These are phyloP conservation scores for Habrosyne pyritoides DNA, from an alignment of 2,888 invertebrate genomes.

Conservation along the genomic window DNA sequence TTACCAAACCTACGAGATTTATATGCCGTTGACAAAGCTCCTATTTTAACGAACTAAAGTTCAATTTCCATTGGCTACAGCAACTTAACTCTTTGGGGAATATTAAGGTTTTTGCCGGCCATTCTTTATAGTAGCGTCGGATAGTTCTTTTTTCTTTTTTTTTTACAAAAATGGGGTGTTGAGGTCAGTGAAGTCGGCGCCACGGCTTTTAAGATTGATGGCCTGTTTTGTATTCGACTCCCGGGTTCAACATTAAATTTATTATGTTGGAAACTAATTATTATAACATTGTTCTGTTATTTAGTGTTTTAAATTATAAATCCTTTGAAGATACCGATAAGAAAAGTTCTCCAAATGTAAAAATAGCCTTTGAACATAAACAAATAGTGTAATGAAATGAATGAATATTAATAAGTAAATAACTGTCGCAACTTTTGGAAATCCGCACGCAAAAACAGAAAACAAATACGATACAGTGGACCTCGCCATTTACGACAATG, in stretches of 20 bases:
- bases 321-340: no score
- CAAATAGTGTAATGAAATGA: constrained; percentile 13
- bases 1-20: constrained; percentile 57
- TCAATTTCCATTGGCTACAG: constrained; percentile 27
- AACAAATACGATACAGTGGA: constrained; percentile 43
- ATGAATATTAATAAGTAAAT: constrained; percentile 41
- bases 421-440: constrained; percentile 42
- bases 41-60: constrained; percentile 35
- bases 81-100: constrained; percentile 27
- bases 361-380: constrained; percentile 2
- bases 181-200: constrained; percentile 73
- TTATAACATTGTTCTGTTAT: constrained; percentile 39
- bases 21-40: constrained; percentile 26
- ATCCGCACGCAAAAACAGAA: constrained; percentile 44
- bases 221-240: constrained; percentile 56
- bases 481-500: constrained; percentile 48
- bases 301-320: not conserved
- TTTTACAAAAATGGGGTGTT: constrained; percentile 67
- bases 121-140: constrained; percentile 73
- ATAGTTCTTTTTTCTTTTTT: constrained; percentile 48
- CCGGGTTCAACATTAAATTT: constrained; percentile 51
- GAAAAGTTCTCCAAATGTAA: no score
- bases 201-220: constrained; percentile 71
- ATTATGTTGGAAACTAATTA: constrained; percentile 60
- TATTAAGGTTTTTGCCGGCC: constrained; percentile 65